Evolutionary conservation across 1,140 invertebrate genomes (phyloP).

Genomic region (Triops longicaudatus): DNA sequence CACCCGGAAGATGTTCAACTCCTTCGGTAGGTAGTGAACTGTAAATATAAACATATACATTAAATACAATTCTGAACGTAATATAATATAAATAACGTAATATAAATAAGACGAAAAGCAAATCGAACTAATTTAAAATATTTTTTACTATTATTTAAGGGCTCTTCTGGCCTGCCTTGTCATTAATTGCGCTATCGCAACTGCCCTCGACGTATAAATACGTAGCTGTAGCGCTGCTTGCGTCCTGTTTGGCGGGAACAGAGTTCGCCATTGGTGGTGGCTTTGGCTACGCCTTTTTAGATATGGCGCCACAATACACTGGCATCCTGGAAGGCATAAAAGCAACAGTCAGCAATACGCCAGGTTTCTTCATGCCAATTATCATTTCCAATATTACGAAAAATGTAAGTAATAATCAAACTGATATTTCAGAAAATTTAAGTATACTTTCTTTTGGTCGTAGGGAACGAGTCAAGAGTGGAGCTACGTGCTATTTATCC

Average conservation of each 20-base stretch:
- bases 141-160: slow-evolving; percentile 22
- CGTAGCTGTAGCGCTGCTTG: slow-evolving; percentile 30
- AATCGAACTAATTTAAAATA: too few relatives aligned
- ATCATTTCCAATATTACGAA: slow-evolving; percentile 33
- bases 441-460: too few relatives aligned
- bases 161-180: slow-evolving; percentile 29
- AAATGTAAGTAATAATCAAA: slow-evolving; percentile 27
- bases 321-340: slow-evolving; percentile 39
- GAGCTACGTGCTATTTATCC: slow-evolving; percentile 36
- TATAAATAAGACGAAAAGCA: too few relatives aligned
- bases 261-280: slow-evolving; percentile 35
- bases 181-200: slow-evolving; percentile 29
- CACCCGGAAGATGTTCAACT: slow-evolving; percentile 35
- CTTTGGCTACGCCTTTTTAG: slow-evolving; percentile 35
- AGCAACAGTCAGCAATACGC: slow-evolving; percentile 37
- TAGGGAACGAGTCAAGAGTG: slow-evolving; percentile 37
- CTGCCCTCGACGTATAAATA: slow-evolving; percentile 30
- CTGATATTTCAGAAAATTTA: too few relatives aligned
- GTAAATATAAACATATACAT: not conserved
- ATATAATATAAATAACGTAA: too few relatives aligned
- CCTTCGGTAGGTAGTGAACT: slow-evolving; percentile 31
- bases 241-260: slow-evolving; percentile 29
- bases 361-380: slow-evolving; percentile 35
- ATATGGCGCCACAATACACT: slow-evolving; percentile 35
- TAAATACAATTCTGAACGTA: not conserved